These are phyloP conservation scores for Himantopus leucocephalus DNA, from an alignment of 2,113 vertebrate genomes.

Conservation along the genomic window DNA sequence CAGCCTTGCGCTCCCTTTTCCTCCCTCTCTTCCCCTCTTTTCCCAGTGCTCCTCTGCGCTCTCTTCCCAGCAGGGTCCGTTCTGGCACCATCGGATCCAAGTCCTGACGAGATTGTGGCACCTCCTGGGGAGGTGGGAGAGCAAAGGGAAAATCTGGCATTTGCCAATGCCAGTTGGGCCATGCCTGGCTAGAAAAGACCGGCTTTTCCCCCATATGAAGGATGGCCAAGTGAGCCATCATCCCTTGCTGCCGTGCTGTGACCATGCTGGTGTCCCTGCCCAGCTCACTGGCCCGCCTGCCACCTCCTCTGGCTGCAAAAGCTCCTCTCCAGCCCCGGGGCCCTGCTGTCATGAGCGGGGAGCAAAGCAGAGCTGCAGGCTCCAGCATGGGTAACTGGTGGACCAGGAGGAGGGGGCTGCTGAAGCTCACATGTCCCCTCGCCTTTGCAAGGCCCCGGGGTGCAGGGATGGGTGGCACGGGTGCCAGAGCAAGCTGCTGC, in stretches of 20 bases:
- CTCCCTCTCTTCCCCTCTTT: neutral
- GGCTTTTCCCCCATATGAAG: rapidly evolving
- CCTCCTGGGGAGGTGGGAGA: neutral
- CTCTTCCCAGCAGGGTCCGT: neutral
- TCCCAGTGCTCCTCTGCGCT: neutral
- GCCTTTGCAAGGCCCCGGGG: neutral
- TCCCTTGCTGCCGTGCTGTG: rapidly evolving
- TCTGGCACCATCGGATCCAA: rapidly evolving
- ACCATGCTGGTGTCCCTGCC: rapidly evolving
- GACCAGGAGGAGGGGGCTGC: neutral
- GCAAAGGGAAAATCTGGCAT: neutral
- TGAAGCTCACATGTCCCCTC: neutral
- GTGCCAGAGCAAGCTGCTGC: neutral
- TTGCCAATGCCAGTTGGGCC: neutral
- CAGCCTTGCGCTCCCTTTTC: neutral
- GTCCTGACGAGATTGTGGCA: neutral
- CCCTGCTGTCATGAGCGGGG: rapidly evolving
- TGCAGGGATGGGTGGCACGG: neutral
- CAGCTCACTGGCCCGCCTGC: neutral
- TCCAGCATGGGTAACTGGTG: neutral
- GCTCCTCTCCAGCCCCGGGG: neutral
- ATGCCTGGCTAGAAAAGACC: too few relatives aligned
- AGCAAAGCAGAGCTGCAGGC: neutral
- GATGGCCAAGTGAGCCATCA: neutral
- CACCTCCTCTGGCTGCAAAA: neutral